Conservation (phyloP, 2,888 invertebrate species). For the Neocrepidodera transversa region DNA sequence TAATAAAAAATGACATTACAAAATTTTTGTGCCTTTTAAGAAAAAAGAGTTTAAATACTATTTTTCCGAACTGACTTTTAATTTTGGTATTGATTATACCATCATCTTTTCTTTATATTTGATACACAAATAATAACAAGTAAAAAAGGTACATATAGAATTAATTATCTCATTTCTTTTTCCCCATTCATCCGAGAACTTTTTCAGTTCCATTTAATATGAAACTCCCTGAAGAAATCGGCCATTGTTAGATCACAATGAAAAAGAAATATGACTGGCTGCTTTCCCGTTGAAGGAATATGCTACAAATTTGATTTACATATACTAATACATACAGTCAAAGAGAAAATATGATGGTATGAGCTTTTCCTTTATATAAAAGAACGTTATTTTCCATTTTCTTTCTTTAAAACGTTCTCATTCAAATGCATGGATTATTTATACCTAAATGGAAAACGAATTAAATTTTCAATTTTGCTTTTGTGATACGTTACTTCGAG, state of each 20-base stretch:
- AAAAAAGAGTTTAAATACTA: too few relatives aligned
- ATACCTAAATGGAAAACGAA: constrained; percentile 15
- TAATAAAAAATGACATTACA: too few relatives aligned
- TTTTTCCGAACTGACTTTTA: too few relatives aligned
- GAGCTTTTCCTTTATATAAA: constrained; percentile 28
- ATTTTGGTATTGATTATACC: too few relatives aligned
- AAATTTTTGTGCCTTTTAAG: too few relatives aligned
- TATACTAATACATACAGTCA: constrained; percentile 45
- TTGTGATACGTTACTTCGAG: background rate
- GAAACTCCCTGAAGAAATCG: constrained; percentile 38
- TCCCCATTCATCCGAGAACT: constrained; percentile 33
- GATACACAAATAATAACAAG: background rate
- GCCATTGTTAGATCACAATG: constrained; percentile 50
- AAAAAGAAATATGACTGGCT: constrained; percentile 51
- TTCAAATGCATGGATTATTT: constrained; percentile 24
- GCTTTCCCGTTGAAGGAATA: constrained; percentile 48
- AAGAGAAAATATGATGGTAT: constrained; percentile 38
- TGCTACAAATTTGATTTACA: constrained; percentile 55
- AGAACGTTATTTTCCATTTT: constrained; percentile 24
- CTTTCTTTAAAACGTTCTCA: constrained; percentile 23
- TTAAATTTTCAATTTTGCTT: constrained; percentile 14
- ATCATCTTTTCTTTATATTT: background rate
- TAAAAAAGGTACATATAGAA: constrained; percentile 19
- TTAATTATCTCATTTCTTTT: constrained; percentile 37
- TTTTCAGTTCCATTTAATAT: constrained; percentile 38